phyloP scores from a whole-genome alignment of 2,888 invertebrate genomes.

The Dasypolia templi region DNA sequence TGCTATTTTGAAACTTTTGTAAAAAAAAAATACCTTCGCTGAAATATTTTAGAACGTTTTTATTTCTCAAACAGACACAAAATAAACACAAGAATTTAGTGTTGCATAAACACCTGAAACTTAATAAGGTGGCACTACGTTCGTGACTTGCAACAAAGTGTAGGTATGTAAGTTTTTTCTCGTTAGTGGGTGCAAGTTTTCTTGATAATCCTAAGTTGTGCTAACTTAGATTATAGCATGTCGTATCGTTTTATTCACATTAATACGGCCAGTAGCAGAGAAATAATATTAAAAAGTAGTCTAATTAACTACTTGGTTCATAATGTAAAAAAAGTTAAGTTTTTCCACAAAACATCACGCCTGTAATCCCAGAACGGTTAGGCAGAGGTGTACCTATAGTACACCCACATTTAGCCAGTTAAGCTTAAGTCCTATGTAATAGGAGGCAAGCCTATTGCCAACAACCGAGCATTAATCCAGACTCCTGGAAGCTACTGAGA shows the following conservation, averaged over 20 bases:
- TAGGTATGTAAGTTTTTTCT: slow-evolving; percentile 52
- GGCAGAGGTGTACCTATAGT: no score
- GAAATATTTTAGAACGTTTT: slow-evolving; percentile 16
- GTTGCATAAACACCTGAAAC: slow-evolving; percentile 42
- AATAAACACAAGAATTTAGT: slow-evolving; percentile 33
- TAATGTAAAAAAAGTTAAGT: not conserved
- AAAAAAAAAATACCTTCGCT: slow-evolving; percentile 1
- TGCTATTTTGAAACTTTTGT: not conserved
- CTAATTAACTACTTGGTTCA: not conserved
- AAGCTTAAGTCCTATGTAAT: no score
- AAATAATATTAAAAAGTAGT: not conserved
- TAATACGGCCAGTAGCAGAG: not conserved
- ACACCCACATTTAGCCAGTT: no score
- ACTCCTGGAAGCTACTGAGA: no score
- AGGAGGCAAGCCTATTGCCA: no score
- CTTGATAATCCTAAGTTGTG: slow-evolving; percentile 54
- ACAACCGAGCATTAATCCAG: no score
- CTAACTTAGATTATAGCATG: slow-evolving; percentile 49
- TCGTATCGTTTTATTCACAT: slow-evolving; percentile 50
- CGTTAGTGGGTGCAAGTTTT: slow-evolving; percentile 55
- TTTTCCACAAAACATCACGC: no score
- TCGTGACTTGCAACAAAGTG: slow-evolving; percentile 51
- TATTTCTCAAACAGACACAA: slow-evolving; percentile 17
- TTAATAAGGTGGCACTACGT: slow-evolving; percentile 45
- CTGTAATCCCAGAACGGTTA: no score